A percentile compares a stretch with the other conserved stretches of the same genome.
Evolutionary conservation across 2,113 vertebrate genomes (phyloP).

Genomic region (Catharus bicknelli): DNA sequence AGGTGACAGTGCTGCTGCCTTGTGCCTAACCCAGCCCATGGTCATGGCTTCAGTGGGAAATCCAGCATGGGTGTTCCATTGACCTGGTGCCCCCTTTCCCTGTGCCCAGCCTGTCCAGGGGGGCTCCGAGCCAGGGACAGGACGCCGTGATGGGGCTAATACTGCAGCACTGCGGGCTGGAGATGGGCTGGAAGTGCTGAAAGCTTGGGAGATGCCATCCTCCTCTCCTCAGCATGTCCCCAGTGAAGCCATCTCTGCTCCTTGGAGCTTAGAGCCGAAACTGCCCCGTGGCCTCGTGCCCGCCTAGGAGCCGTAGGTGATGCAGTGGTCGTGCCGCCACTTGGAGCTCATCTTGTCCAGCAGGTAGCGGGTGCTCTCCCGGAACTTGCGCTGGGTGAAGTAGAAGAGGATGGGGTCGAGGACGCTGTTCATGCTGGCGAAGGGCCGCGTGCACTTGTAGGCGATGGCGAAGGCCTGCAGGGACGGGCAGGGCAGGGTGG

Average conservation of each 20-base stretch:
- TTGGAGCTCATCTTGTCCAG: slow-evolving; percentile 80
- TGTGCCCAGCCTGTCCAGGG: background rate
- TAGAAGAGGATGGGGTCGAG: slow-evolving; percentile 96
- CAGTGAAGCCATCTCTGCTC: background rate
- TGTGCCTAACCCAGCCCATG: background rate
- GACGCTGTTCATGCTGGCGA: slow-evolving; percentile 95
- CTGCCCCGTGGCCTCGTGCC: background rate
- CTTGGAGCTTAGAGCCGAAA: accelerated
- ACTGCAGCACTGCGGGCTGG: background rate
- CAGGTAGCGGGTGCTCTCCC: slow-evolving; percentile 78
- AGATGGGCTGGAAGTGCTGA: background rate
- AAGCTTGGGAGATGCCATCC: background rate
- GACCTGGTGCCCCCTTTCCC: too few relatives aligned
- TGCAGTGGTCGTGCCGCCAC: slow-evolving; percentile 58
- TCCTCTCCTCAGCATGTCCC: background rate
- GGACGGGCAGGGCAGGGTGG: slow-evolving; percentile 58
- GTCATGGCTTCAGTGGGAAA: background rate
- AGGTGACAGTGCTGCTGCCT: background rate
- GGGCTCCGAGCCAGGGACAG: background rate
- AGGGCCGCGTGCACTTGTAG: slow-evolving; percentile 92
- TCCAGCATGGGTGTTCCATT: background rate
- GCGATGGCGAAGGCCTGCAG: slow-evolving; percentile 86
- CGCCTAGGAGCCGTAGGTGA: background rate
- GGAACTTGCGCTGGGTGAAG: slow-evolving; percentile 89
- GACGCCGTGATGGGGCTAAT: background rate